phyloP scores from a whole-genome alignment of 2,888 invertebrate species.

The Acleris holmiana region DNA sequence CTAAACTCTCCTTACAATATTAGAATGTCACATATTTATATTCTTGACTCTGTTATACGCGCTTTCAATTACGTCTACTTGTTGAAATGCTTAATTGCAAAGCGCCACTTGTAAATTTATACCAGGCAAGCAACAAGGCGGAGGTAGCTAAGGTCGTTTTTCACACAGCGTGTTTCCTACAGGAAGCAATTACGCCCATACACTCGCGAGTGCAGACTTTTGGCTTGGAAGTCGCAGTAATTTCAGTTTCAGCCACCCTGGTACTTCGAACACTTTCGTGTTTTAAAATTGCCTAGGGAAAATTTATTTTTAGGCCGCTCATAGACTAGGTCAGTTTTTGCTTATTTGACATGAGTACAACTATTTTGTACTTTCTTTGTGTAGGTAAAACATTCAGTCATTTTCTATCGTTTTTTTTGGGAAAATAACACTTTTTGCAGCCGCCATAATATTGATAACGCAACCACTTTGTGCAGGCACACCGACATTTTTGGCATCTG shows the following conservation, averaged over 20 bases:
- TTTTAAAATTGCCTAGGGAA: constrained; percentile 1
- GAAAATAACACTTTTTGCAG: too few species aligned
- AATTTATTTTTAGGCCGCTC: background rate
- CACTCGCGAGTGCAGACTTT: constrained; percentile 46
- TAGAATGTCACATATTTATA: too few species aligned
- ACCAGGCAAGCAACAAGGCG: constrained; percentile 48
- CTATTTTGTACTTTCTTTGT: too few species aligned
- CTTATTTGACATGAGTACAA: too few species aligned
- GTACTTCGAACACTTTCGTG: constrained; percentile 42
- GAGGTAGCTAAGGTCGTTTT: constrained; percentile 53
- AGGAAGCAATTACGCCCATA: constrained; percentile 55
- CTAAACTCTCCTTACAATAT: too few species aligned
- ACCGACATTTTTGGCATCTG: too few species aligned
- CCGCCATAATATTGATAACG: too few species aligned
- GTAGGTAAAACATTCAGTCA: too few species aligned
- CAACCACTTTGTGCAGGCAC: too few species aligned
- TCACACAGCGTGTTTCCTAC: constrained; percentile 64
- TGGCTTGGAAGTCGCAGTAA: constrained; percentile 55
- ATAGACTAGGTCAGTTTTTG: too few species aligned
- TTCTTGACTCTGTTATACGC: too few species aligned
- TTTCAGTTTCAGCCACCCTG: constrained; percentile 59
- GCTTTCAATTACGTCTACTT: background rate
- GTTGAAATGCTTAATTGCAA: constrained; percentile 51
- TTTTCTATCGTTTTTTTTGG: too few species aligned
- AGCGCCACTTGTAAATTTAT: constrained; percentile 49